These are phyloP conservation scores for Melieria crassipennis DNA, from an alignment of 2,888 invertebrate species.

Conservation along the genomic window DNA sequence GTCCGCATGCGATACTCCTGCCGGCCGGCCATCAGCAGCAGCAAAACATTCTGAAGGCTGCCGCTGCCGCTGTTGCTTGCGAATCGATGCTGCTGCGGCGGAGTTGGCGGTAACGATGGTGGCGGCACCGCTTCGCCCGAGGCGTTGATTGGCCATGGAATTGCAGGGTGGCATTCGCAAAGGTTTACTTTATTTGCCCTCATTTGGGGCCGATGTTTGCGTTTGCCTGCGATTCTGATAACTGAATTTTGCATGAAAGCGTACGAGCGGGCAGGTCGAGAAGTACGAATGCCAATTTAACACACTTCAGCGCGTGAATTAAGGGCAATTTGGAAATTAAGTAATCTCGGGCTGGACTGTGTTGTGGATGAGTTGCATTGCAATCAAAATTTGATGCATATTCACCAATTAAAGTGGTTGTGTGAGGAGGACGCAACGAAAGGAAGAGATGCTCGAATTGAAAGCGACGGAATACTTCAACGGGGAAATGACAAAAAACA, in stretches of 20 bases:
- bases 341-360: constrained; percentile 50
- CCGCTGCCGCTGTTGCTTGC: background rate
- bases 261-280: constrained; percentile 25
- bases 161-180: constrained; percentile 54
- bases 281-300: constrained; percentile 53
- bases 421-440: no score
- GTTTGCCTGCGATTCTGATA: constrained; percentile 32
- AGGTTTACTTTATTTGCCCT: constrained; percentile 21
- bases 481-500: no score
- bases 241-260: constrained; percentile 11
- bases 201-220: background rate
- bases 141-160: constrained; percentile 59
- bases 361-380: background rate
- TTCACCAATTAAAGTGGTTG: no score
- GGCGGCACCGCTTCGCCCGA: constrained; percentile 44
- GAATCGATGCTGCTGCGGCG: background rate
- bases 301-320: constrained; percentile 63
- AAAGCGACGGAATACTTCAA: no score
- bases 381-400: no score
- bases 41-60: constrained; percentile 13
- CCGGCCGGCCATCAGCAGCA: constrained; percentile 48
- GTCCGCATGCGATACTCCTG: constrained; percentile 52
- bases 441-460: no score
- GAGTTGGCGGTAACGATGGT: background rate
- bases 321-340: constrained; percentile 62